A percentile compares a stretch with the other conserved stretches of the same genome.
Evolutionary conservation across 2,797 vertebrate species (phyloP).

Genomic region (Pterois miles): DNA sequence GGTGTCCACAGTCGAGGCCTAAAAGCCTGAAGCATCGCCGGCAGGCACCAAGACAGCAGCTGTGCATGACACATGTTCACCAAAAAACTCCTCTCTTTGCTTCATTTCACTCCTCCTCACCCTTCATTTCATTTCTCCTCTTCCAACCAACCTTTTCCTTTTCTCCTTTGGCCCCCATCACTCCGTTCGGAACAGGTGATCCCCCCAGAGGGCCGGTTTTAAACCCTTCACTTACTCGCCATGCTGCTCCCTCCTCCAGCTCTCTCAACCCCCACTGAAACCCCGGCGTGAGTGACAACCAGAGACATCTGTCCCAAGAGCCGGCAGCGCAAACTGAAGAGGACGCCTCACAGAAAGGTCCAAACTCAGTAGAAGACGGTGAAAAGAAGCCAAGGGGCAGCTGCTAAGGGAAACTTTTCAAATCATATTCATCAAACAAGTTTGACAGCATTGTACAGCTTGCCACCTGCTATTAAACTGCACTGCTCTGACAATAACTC

Average conservation of each 20-base stretch:
- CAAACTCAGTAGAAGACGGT: background rate
- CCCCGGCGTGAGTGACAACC: constrained; percentile 36
- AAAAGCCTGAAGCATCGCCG: constrained; percentile 47
- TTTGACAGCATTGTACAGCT: constrained; percentile 14
- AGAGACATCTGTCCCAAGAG: constrained; percentile 67
- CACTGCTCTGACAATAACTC: background rate
- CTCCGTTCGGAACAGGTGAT: constrained; percentile 63
- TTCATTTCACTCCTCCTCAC: constrained; percentile 66
- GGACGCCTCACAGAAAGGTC: constrained; percentile 19
- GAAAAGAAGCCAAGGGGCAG: constrained; percentile 17
- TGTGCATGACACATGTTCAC: constrained; percentile 76
- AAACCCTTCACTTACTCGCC: constrained; percentile 67
- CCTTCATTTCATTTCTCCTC: constrained; percentile 50
- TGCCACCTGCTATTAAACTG: background rate
- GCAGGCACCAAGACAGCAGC: constrained; percentile 65
- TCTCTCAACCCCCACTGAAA: constrained; percentile 20
- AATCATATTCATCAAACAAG: constrained; percentile 11
- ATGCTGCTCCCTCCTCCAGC: constrained; percentile 36
- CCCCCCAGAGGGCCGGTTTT: constrained; percentile 59
- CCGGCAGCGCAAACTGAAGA: constrained; percentile 25
- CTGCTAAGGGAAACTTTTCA: constrained; percentile 19
- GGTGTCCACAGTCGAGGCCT: constrained; percentile 39
- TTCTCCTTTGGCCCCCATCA: constrained; percentile 24
- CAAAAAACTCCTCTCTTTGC: constrained; percentile 45
- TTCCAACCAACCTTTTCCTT: constrained; percentile 9